A percentile compares a stretch with the other conserved stretches of the same genome.
phyloP scores from a whole-genome alignment of 1,140 invertebrate species.

The Phthorimaea operculella region DNA sequence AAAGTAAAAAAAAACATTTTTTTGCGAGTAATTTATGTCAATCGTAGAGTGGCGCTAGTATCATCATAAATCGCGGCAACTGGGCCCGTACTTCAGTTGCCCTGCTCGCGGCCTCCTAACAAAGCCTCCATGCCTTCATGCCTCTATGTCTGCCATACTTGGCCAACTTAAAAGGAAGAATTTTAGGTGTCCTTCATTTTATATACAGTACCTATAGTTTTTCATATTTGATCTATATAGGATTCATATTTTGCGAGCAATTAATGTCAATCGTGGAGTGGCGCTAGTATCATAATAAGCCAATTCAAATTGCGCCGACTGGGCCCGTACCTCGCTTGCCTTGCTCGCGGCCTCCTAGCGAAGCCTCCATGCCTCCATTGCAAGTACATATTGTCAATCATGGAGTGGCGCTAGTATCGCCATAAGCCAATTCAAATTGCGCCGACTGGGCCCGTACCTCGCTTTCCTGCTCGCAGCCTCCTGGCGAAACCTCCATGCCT shows the following conservation, averaged over 20 bases:
- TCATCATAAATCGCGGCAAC: conserved; percentile 38
- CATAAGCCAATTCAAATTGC: conserved; percentile 24
- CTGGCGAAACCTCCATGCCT: conserved; percentile 12
- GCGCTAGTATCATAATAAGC: too few relatives aligned
- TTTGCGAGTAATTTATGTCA: too few relatives aligned
- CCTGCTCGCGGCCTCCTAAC: conserved; percentile 17
- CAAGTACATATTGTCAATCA: too few relatives aligned
- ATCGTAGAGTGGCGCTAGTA: too few relatives aligned
- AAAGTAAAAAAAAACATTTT: too few relatives aligned
- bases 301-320: conserved; percentile 56
- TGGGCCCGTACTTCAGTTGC: conserved; percentile 25
- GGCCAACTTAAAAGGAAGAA: too few relatives aligned
- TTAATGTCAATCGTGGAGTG: too few relatives aligned
- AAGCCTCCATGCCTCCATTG: conserved; percentile 11
- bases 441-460: conserved; percentile 39
- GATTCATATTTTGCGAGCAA: too few relatives aligned
- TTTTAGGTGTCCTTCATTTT: too few relatives aligned
- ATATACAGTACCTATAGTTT: too few relatives aligned
- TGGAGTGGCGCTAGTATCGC: too few relatives aligned
- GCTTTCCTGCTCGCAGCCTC: conserved; percentile 15
- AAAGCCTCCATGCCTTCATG: conserved; percentile 15
- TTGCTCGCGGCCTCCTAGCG: conserved; percentile 18
- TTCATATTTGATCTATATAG: too few relatives aligned
- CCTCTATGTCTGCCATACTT: conserved; percentile 44
- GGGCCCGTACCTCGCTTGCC: conserved; percentile 22